Evolutionary conservation across 2,113 vertebrate genomes (phyloP), one percentile per base, ranked within the genome.

Genomic region (Telmatochromis sp.): DNA sequence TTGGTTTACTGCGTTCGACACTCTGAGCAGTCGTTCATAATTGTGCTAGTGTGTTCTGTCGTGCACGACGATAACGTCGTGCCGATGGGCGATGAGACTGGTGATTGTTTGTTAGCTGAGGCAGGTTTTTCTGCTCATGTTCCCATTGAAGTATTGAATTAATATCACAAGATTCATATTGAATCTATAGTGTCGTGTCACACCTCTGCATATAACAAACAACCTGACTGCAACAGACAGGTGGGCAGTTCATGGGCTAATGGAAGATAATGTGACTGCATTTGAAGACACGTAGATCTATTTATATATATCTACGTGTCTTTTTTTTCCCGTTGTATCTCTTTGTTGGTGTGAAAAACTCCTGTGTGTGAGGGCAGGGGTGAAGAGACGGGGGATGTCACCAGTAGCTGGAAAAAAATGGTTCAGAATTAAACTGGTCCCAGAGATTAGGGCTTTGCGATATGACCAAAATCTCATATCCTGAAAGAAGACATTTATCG

Each of bases 331-430:
- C 8, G 1, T 33, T 33, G 28, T 33, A 19, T 63, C 28, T 60
- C 57, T 4, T 63, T 7, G 58, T 63, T 63, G 28, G 9, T 0
- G 28, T 0, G 0, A 1, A 6, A 31, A 58, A 4, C 0, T 60
- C 15, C 58, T 63, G 15, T 60, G 58, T 0, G 28, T 63, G 28
- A 63, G 15, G 58, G 58, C 3, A 7, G 2, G 28, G 58, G 1
- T 63, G 28, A 33, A 63, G 58, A 60, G 28, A 63, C 1, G 0
- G 28, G 26, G 55, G 8, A 31, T 68, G 19, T 21, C 63, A 68
- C 63, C 19, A 68, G 63, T 35, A 68, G 19, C 33, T 40, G 55
- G 4, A 0, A 68, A 68, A 0, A 0, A 6, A 33, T 11, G 58
- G 17, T 63, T 63, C 58, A 12, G 58, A 63, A 63, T 35, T 19